Evolutionary conservation across 2,797 vertebrate genomes (phyloP).

Genomic region (Tiaroga cobitis): DNA sequence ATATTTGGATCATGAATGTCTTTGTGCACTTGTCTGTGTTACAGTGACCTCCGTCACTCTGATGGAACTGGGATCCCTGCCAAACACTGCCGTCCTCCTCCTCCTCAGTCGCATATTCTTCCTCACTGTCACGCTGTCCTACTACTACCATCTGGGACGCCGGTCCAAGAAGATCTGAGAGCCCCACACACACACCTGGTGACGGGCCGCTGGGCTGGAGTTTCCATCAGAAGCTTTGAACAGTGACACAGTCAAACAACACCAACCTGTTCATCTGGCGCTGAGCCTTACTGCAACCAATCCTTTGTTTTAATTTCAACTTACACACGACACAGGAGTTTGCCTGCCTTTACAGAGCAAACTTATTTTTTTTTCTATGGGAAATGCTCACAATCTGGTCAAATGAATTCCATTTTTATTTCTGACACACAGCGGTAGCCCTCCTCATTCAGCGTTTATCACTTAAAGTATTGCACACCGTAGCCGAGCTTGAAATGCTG

Average conservation of each 20-base stretch:
- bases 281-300: neutral
- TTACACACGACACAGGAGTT: neutral
- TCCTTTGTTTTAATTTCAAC: conserved; percentile 8
- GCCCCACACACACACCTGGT: neutral
- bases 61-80: conserved; percentile 82
- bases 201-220: neutral
- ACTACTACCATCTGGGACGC: conserved; percentile 95
- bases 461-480: conserved; percentile 14
- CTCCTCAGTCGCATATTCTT: conserved; percentile 89
- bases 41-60: conserved; percentile 89
- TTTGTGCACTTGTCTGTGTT: conserved; percentile 60
- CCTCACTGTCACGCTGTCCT: conserved; percentile 85
- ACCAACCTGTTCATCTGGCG: conserved; percentile 20
- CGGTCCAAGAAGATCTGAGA: conserved; percentile 90
- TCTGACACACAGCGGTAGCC: neutral
- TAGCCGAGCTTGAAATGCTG: conserved; percentile 8
- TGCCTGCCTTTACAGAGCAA: neutral
- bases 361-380: neutral
- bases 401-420: neutral
- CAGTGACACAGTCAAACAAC: conserved; percentile 12
- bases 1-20: neutral
- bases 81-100: conserved; percentile 83
- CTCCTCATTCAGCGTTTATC: conserved; percentile 23
- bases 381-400: conserved; percentile 1
- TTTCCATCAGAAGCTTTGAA: conserved; percentile 15